Base-by-base conservation (phyloP, 2,888 invertebrate genomes). In the Gortyna flavago region DNA sequence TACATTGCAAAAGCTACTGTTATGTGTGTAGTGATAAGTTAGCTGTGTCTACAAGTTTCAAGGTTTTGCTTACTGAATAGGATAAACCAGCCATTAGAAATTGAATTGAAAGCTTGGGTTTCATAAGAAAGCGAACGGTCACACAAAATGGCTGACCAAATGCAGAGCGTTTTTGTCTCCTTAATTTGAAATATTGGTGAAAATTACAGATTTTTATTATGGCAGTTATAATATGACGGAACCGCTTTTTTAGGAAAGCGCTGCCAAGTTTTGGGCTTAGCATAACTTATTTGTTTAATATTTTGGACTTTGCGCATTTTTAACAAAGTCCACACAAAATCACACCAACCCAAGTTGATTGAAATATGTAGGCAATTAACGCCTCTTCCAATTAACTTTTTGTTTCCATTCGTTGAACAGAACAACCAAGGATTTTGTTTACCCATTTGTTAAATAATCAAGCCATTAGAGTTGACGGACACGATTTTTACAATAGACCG, bases 321-420 rank as follows among this genome's bases (percentile, higher is more conserved):
- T 35, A 61, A 35, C 59, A 57, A 41, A 67, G 3, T 3, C 35
- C 57, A 73, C 32, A 80, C 35, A 64, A 48, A 48, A 8, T 61
- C 57, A 48, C 38, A 61, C 7, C 1, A 21, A 59, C 9, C 32
- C 1, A 41, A 41, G 41, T 41, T 41, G 11, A 41, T 35, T 66
- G 35, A 65, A 68, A 65, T 73, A 41, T 59, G 71, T 54, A 64
- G n/a, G 11, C 54, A 79, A 77, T 85, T 85, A 82, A 72, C 74
- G 51, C 76, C 74, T 79, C 71, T 29, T 51, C 32, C 61, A 81
- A 84, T 83, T 76, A 80, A 11, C 41, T 38, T 72, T 65, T 74
- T 51, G 44, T 70, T 64, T 67, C 9, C 68, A 73, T 78, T 77
- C 78, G 67, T 59, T 66, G 44, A 35, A 38, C 62, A 66, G 44